phyloP scores from a whole-genome alignment of 2,113 vertebrate genomes.

The Opisthocomus hoazin region DNA sequence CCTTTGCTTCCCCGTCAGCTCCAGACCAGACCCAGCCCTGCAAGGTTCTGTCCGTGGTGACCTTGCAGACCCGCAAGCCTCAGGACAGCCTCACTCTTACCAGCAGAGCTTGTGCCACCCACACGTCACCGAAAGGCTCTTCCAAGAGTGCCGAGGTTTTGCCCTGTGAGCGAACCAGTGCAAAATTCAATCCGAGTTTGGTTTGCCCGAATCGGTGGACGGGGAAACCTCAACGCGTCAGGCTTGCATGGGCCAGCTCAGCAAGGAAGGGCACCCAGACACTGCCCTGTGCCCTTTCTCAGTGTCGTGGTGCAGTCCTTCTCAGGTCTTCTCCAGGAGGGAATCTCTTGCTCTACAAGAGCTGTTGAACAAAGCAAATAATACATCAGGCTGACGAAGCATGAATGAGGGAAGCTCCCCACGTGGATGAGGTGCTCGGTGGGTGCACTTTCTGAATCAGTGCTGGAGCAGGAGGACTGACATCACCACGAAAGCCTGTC shows the following conservation, averaged over 20 bases:
- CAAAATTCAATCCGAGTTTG: neutral
- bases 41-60: neutral
- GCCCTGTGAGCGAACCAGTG: fast-evolving
- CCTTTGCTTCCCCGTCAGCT: neutral
- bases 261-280: fast-evolving
- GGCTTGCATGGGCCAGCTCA: neutral
- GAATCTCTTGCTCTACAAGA: neutral
- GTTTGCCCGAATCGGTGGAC: fast-evolving
- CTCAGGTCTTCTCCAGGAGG: neutral
- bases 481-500: neutral
- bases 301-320: neutral
- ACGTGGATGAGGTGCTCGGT: neutral
- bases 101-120: neutral
- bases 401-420: neutral
- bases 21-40: neutral
- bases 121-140: fast-evolving
- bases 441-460: neutral
- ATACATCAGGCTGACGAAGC: neutral
- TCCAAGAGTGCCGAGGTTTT: neutral
- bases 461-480: neutral
- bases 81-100: fast-evolving
- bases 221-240: fast-evolving
- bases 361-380: neutral
- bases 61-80: fast-evolving
- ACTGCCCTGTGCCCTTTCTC: neutral